phyloP scores from a whole-genome alignment of 2,113 vertebrate genomes.

The Microcebus tavaratra region DNA sequence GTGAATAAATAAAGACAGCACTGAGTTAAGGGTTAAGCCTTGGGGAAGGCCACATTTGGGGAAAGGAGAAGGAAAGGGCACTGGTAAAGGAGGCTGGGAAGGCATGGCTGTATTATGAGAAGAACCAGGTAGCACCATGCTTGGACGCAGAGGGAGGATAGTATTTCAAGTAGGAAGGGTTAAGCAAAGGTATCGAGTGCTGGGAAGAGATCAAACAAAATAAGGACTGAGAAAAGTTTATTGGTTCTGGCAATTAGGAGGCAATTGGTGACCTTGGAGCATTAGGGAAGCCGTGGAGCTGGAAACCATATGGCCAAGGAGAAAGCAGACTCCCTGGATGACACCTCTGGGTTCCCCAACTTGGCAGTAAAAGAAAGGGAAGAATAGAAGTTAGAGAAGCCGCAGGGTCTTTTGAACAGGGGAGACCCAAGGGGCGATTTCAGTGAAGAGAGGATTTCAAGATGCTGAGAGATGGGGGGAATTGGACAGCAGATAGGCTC shows the following conservation, averaged over 20 bases:
- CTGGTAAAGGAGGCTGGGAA: neutral
- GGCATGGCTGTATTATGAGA: neutral
- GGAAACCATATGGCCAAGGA: slow-evolving; percentile 50
- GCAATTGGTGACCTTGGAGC: slow-evolving; percentile 54
- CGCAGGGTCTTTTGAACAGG: neutral
- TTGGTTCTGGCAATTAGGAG: slow-evolving; percentile 74
- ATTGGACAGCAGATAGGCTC: neutral
- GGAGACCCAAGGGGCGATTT: neutral
- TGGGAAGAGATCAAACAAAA: slow-evolving; percentile 63
- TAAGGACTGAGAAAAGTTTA: slow-evolving; percentile 49
- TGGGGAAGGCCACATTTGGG: neutral
- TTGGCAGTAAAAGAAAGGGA: neutral
- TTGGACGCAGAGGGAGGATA: neutral
- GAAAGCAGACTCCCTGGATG: neutral
- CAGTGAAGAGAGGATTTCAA: neutral
- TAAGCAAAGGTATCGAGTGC: neutral
- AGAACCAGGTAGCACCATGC: slow-evolving; percentile 21
- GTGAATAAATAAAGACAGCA: neutral
- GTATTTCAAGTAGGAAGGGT: slow-evolving; percentile 54
- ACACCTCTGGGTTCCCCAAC: neutral
- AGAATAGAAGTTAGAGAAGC: neutral
- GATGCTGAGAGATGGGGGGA: neutral
- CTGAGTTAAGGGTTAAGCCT: neutral
- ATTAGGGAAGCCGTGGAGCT: neutral
- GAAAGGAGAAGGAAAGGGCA: neutral